Conservation (phyloP, 2,113 vertebrate genomes). For the Dolichotis patagonum region DNA sequence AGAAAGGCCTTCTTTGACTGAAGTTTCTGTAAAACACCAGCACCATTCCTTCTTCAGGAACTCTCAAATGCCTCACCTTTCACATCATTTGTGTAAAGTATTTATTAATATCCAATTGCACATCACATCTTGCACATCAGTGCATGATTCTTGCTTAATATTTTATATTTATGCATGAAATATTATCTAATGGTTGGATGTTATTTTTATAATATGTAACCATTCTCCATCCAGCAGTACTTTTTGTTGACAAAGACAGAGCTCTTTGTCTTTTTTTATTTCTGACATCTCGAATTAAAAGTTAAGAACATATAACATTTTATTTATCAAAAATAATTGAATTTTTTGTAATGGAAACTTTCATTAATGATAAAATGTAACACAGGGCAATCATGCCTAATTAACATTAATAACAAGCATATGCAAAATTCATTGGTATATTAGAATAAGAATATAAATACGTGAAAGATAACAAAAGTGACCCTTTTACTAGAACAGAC, state of each 20-base stretch:
- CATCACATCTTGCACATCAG: neutral
- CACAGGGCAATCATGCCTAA: neutral
- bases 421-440: neutral
- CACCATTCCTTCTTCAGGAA: rapidly evolving
- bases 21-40: neutral
- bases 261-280: neutral
- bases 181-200: neutral
- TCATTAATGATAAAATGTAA: neutral
- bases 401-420: neutral
- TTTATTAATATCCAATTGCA: neutral
- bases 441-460: neutral
- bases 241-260: neutral
- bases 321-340: neutral
- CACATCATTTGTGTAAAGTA: neutral
- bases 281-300: conserved; percentile 10
- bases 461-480: neutral
- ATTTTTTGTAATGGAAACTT: neutral
- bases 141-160: neutral
- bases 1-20: neutral
- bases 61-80: neutral
- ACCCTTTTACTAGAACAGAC: neutral
- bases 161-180: neutral
- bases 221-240: neutral
- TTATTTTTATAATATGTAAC: neutral
- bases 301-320: neutral